phyloP scores from a whole-genome alignment of 2,113 vertebrate species.

The Phoenicopterus ruber region DNA sequence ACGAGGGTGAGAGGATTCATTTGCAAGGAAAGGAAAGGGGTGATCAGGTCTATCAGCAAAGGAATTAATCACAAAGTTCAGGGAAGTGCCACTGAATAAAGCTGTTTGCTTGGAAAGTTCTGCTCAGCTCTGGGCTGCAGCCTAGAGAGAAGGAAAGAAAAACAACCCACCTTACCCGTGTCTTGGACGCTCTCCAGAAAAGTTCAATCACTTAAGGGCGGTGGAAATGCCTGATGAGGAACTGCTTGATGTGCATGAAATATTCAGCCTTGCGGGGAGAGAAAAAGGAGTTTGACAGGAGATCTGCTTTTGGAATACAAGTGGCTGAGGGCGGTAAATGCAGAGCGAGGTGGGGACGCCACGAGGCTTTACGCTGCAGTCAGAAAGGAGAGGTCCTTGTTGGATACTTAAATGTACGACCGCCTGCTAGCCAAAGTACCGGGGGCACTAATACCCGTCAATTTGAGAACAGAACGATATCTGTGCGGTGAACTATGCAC shows the following conservation, averaged over 20 bases:
- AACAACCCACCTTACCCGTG: not conserved
- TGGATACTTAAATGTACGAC: not conserved
- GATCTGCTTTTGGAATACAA: not conserved
- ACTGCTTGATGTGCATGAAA: not conserved
- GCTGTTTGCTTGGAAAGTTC: not conserved
- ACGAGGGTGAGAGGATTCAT: not conserved
- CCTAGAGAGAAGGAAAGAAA: not conserved
- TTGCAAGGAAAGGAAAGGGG: not conserved
- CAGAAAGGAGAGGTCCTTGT: not conserved
- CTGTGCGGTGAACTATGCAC: not conserved
- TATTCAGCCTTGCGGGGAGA: not conserved
- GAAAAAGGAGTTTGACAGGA: not conserved
- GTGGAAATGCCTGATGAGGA: conserved; percentile 23
- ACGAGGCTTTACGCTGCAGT: not conserved
- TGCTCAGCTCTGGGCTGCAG: not conserved
- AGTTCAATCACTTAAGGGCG: not conserved
- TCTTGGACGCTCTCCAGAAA: not conserved
- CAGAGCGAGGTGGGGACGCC: not conserved
- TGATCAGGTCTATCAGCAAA: not conserved
- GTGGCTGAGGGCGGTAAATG: not conserved
- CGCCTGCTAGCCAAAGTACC: not conserved
- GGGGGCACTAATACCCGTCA: not conserved
- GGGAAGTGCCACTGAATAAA: not conserved
- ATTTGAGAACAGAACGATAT: not conserved
- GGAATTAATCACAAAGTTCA: not conserved